These are phyloP conservation scores for Phylloscopus trochiloides DNA, from an alignment of 2,113 vertebrate species.

Conservation along the genomic window DNA sequence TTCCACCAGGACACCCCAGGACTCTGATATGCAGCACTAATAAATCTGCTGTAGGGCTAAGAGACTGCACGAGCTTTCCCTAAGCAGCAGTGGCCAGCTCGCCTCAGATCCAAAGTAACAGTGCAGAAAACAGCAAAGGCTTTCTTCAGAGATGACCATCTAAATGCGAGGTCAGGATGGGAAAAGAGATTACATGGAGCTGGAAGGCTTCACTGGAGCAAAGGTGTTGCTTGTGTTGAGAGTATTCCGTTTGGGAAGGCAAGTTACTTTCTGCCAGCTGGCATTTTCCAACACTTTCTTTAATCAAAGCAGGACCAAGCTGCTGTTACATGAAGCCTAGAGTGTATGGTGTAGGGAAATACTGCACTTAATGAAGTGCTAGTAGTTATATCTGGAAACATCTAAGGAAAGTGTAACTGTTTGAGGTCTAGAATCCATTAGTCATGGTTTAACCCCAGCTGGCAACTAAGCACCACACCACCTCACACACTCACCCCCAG, in stretches of 20 bases:
- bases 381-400: not conserved
- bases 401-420: not conserved
- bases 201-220: not conserved
- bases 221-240: not conserved
- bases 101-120: not conserved
- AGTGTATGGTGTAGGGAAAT: not conserved
- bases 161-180: not conserved
- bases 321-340: not conserved
- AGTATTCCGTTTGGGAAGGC: not conserved
- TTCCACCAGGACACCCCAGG: not conserved
- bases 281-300: not conserved
- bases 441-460: not conserved
- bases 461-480: not conserved
- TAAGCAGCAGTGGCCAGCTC: not conserved
- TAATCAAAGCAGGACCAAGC: not conserved
- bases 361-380: not conserved
- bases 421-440: not conserved
- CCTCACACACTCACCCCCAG: not conserved
- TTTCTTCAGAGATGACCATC: not conserved
- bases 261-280: not conserved
- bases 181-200: not conserved
- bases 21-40: not conserved
- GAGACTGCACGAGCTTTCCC: rapidly evolving
- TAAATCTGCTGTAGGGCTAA: not conserved
- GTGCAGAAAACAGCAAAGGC: not conserved